Evolutionary conservation across 2,797 vertebrate species (phyloP), one percentile per base, ranked within the genome.

Genomic region (Leptodactylus fallax): DNA sequence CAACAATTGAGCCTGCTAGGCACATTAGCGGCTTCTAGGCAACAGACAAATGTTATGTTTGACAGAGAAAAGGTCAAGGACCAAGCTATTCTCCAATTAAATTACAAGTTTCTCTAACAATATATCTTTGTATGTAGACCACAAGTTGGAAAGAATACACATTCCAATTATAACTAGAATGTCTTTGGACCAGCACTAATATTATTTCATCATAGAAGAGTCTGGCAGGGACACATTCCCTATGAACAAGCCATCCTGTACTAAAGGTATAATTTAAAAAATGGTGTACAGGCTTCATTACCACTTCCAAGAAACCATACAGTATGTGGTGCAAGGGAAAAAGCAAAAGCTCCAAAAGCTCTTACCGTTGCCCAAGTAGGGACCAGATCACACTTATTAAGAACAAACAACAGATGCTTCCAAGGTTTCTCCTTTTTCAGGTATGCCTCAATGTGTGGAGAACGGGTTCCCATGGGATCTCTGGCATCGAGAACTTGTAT

Each of bases 341-440:
- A 2, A 12, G 12, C 27, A 63, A 11, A 47, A n/a, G n/a, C n/a
- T n/a, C n/a, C n/a, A n/a, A n/a, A 19, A 49, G 0, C 9, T 49
- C 96, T 94, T 93, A 99, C 98, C 19, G 98, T 99, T 88, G 96
- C 98, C 98, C 98, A 99, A 79, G 98, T 95, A 76, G 98, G 98
- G 93, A 99, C 94, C 69, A 99, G 97, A 90, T 99, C 98, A 93
- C 98, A 99, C 89, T 99, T 99, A 92, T 99, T 99, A 10, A 99
- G 95, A 86, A 99, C 97, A 91, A 99, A 99, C 91, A 99, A 97
- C 19, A 99, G 95, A 90, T 99, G 97, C 88, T 99, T 99, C 98
- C 98, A 99, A 14, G 95, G 91, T 81, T 99, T 99, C 92, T 99
- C 98, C 92, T 98, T 99, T 92, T 98, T 99, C 85, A 99, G 85